Evolutionary conservation across 1,140 invertebrate genomes (phyloP), one percentile per base, ranked within the genome.

Genomic region (Bursaphelenchus mucronatus): DNA sequence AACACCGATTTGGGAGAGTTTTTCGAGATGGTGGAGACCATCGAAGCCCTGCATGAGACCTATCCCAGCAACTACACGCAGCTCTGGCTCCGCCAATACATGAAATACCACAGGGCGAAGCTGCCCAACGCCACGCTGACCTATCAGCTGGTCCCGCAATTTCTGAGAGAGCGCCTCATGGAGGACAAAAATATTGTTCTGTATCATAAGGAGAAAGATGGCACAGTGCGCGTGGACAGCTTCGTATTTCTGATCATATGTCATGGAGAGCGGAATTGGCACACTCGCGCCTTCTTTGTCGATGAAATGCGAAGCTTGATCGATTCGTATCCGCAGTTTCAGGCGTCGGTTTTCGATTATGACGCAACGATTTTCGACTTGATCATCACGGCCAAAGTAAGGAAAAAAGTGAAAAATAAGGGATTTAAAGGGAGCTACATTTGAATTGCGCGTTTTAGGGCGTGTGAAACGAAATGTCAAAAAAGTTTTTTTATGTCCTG

Each of bases 321-420:
- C 30, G 73, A 75, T 40, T 41, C 54, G 49, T 75, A 72, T 50
- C 41, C 72, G 17, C 45, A 70, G 30, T 72, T 76, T 44, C 61
- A 72, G 39, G 61, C 61, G 21, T 50, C 64, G 0, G 70, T 75
- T 5, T 72, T 75, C 46, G 70, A 72, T 52, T 72, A 74, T 44
- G 70, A 72, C 54, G 51, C 70, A 17, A 72, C 70, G 9, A 76
- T 72, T 21, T 72, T 70, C 51, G 70, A 72, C n/a, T 41, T 72
- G n/a, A 72, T 72, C 30, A 51, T 72, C 11, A 71, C 68, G 40
- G 70, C 75, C 5, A 71, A 71, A 55, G 67, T 69, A 43, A 10
- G 40, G 7, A 15, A 47, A 13, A 45, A 10, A 59, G 15, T 0
- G 30, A 30, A 30, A 30, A 30, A 30, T 30, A n/a, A n/a, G n/a